Percentiles rank a stretch among this genome's conserved stretches.
Conservation (phyloP, 2,113 vertebrate genomes). For the Formicarius rufipectus region DNA sequence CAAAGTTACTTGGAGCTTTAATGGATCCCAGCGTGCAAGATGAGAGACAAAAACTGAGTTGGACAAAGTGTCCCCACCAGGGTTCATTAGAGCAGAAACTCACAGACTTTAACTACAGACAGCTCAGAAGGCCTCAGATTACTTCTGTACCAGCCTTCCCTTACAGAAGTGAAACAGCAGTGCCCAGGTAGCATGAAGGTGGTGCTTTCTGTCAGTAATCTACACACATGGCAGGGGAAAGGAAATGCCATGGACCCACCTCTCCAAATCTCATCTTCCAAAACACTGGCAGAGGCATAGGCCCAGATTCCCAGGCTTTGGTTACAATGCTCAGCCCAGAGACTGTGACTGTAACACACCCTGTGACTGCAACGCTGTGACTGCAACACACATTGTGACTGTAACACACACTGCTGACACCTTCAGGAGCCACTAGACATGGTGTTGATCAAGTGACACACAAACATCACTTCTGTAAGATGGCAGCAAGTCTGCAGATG, state of each 20-base stretch:
- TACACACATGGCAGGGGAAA: accelerated
- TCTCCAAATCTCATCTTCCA: background rate
- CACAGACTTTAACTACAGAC: background rate
- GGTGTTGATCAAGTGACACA: background rate
- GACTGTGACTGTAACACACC: background rate
- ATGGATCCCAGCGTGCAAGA: background rate
- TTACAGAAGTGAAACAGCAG: background rate
- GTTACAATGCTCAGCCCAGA: background rate
- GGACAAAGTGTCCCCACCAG: background rate
- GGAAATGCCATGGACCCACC: background rate
- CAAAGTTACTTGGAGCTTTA: background rate
- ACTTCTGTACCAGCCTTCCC: background rate
- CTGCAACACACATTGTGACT: background rate
- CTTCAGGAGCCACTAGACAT: too few relatives aligned
- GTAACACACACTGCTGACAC: background rate
- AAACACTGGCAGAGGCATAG: too few relatives aligned
- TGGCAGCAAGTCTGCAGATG: background rate
- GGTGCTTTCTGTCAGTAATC: background rate
- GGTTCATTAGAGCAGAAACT: background rate
- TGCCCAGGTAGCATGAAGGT: accelerated
- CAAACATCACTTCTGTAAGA: background rate
- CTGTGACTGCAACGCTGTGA: background rate
- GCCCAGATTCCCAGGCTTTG: background rate
- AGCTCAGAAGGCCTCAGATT: background rate
- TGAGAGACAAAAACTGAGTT: accelerated